Percentiles rank a stretch among this genome's conserved stretches.
phyloP scores from a whole-genome alignment of 2,888 invertebrate genomes.

The Heliothis peltigera region DNA sequence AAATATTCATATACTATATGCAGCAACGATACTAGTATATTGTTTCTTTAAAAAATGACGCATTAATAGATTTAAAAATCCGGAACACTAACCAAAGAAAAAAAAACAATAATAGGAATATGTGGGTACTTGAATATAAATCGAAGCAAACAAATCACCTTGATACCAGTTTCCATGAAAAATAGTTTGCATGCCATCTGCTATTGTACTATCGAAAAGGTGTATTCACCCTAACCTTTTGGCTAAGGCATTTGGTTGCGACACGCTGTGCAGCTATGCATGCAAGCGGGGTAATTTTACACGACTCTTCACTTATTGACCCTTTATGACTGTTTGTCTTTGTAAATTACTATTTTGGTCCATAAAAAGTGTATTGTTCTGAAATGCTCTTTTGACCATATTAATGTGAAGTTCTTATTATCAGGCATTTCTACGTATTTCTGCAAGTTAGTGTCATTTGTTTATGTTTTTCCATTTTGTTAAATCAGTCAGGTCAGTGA shows the following conservation, averaged over 20 bases:
- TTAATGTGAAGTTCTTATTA: no score
- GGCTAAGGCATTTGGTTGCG: conserved; percentile 69
- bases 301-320: conserved; percentile 72
- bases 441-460: no score
- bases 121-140: conserved; percentile 43
- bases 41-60: conserved; percentile 9
- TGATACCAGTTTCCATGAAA: conserved; percentile 36
- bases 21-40: neutral
- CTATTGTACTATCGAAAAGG: conserved; percentile 58
- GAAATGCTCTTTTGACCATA: conserved; percentile 23
- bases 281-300: conserved; percentile 69
- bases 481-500: no score
- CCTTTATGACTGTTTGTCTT: conserved; percentile 33
- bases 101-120: conserved; percentile 20
- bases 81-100: conserved; percentile 26
- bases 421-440: no score
- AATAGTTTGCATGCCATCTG: conserved; percentile 45
- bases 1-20: neutral
- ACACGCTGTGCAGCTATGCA: conserved; percentile 64
- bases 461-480: no score
- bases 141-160: conserved; percentile 29
- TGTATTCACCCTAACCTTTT: conserved; percentile 73
- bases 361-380: no score
- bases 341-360: conserved; percentile 18
- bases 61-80: conserved; percentile 15